These are phyloP conservation scores for Philhelius pedissequus DNA, from an alignment of 2,888 invertebrate species.

Conservation along the genomic window DNA sequence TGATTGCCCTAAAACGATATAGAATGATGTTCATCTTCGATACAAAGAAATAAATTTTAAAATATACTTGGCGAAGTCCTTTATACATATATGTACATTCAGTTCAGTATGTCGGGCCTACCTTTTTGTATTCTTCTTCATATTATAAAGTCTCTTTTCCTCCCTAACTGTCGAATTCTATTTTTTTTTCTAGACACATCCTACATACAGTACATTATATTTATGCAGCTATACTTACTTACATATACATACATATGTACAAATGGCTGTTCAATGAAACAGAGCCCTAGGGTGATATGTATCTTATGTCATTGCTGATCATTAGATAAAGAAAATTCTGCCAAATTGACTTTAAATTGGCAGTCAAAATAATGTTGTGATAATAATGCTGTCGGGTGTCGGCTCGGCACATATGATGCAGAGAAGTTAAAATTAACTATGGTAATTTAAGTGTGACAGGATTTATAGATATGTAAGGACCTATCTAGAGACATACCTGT, in stretches of 20 bases:
- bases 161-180: not conserved
- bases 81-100: too few relatives aligned
- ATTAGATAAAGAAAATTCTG: conserved; percentile 18
- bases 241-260: not conserved
- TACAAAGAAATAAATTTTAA: not conserved
- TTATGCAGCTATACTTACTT: too few relatives aligned
- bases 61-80: not conserved
- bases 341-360: conserved; percentile 58
- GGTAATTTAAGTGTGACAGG: conserved; percentile 27
- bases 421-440: conserved; percentile 33
- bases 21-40: not conserved
- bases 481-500: too few relatives aligned
- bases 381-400: conserved; percentile 47
- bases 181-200: not conserved
- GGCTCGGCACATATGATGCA: not conserved
- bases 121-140: not conserved
- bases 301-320: not conserved
- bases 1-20: not conserved
- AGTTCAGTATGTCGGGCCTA: too few relatives aligned
- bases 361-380: conserved; percentile 12
- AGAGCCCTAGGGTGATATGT: not conserved
- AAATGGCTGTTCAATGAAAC: too few relatives aligned
- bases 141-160: not conserved
- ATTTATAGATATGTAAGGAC: not conserved
- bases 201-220: too few relatives aligned